Evolutionary conservation across 2,888 invertebrate genomes (phyloP).

Genomic region (Meteorus colon): DNA sequence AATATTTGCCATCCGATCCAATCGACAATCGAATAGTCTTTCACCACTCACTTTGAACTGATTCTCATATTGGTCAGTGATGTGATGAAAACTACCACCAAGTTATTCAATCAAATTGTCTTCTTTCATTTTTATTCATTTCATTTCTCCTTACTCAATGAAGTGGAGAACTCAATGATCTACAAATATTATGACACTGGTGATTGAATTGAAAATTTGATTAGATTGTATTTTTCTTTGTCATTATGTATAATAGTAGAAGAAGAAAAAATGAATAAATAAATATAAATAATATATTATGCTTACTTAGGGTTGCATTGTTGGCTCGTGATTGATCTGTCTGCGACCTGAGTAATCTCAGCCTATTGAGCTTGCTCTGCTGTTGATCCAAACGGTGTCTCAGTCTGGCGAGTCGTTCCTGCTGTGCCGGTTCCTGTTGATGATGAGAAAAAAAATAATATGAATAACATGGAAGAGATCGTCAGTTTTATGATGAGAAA

Average conservation of each 20-base stretch:
- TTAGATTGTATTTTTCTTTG: neutral
- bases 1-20: conserved; percentile 51
- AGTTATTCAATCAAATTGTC: neutral
- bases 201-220: neutral
- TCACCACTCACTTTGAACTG: conserved; percentile 9
- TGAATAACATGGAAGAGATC: neutral
- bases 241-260: neutral
- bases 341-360: conserved; percentile 94
- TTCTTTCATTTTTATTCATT: neutral
- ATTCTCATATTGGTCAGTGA: neutral
- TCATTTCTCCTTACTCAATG: neutral
- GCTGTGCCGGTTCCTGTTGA: conserved; percentile 85
- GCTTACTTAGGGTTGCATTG: conserved; percentile 93
- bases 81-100: neutral
- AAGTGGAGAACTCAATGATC: neutral
- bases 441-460: conserved; percentile 5
- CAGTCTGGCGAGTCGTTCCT: conserved; percentile 89
- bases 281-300: conserved; percentile 47
- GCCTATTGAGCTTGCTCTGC: conserved; percentile 92
- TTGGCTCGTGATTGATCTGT: conserved; percentile 94
- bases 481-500: neutral
- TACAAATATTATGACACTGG: neutral
- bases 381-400: conserved; percentile 95
- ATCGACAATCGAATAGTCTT: conserved; percentile 44
- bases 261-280: neutral